Percentiles rank a stretch among this genome's conserved stretches.
Conservation (phyloP, 1,140 invertebrate genomes). For the Lasaia peninsularis region DNA sequence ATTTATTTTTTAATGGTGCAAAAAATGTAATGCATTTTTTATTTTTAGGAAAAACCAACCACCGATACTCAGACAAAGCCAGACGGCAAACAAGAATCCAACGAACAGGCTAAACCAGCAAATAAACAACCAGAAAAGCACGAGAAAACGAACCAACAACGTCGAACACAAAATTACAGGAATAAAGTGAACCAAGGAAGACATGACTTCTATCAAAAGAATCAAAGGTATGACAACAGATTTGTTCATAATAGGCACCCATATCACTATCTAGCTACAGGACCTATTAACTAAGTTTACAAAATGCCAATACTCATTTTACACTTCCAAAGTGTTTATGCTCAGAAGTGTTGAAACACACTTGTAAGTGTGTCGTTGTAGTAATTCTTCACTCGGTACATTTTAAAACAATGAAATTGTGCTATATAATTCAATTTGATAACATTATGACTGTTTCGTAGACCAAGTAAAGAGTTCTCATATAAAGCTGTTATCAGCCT, state of each 20-base stretch:
- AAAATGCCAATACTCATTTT: constrained; percentile 5
- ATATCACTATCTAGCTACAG: constrained; percentile 62
- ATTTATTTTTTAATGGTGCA: too few relatives aligned
- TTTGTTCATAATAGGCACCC: constrained; percentile 60
- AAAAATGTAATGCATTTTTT: background rate
- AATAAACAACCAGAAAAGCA: constrained; percentile 29
- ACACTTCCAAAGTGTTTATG: constrained; percentile 1
- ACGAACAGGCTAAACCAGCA: constrained; percentile 23
- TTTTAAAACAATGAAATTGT: background rate
- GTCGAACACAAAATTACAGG: constrained; percentile 54
- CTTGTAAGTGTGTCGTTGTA: background rate
- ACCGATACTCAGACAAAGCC: constrained; percentile 29
- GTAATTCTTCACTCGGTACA: background rate
- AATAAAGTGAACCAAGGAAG: constrained; percentile 46
- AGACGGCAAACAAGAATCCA: constrained; percentile 19
- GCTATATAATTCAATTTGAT: background rate
- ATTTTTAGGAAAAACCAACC: constrained; percentile 39
- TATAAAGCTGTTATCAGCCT: background rate
- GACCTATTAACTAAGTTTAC: constrained; percentile 52
- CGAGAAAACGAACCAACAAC: constrained; percentile 41
- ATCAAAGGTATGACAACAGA: constrained; percentile 60
- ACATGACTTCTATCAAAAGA: constrained; percentile 58
- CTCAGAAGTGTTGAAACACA: background rate
- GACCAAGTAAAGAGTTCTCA: too few relatives aligned
- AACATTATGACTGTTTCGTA: too few relatives aligned